Conservation (phyloP, 53 echinoderm and acorn worm species). For the Temnopleurus reevesii region DNA sequence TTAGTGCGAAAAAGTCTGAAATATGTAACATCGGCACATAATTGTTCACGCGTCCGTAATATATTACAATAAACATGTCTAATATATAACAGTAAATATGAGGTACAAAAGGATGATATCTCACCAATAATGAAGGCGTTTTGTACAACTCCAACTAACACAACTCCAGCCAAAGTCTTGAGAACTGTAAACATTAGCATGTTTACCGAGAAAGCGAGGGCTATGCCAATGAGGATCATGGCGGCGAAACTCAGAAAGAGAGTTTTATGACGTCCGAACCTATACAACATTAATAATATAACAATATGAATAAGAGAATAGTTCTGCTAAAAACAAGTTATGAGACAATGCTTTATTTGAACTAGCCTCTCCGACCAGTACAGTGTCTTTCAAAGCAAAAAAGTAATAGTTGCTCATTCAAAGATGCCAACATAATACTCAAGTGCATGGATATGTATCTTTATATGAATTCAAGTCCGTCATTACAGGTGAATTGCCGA, state of each 20-base stretch:
- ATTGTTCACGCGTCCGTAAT: too few relatives aligned
- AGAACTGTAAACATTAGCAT: slow-evolving; percentile 10
- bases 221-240: not conserved
- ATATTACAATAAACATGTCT: not conserved
- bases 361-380: too few relatives aligned
- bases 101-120: not conserved
- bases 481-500: too few relatives aligned
- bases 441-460: too few relatives aligned
- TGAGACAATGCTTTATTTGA: too few relatives aligned
- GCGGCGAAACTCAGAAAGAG: not conserved
- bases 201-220: not conserved
- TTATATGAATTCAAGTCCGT: too few relatives aligned
- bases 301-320: too few relatives aligned
- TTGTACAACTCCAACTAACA: not conserved
- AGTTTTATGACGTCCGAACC: slow-evolving; percentile 7
- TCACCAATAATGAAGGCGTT: slow-evolving; percentile 29
- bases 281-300: not conserved
- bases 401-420: too few relatives aligned
- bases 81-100: not conserved
- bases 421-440: too few relatives aligned
- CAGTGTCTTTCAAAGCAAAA: too few relatives aligned
- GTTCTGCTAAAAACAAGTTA: too few relatives aligned
- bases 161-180: not conserved
- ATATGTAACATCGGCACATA: not conserved
- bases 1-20: not conserved